phyloP scores from a whole-genome alignment of 2,113 vertebrate genomes.

The Coptodon rendalli region DNA sequence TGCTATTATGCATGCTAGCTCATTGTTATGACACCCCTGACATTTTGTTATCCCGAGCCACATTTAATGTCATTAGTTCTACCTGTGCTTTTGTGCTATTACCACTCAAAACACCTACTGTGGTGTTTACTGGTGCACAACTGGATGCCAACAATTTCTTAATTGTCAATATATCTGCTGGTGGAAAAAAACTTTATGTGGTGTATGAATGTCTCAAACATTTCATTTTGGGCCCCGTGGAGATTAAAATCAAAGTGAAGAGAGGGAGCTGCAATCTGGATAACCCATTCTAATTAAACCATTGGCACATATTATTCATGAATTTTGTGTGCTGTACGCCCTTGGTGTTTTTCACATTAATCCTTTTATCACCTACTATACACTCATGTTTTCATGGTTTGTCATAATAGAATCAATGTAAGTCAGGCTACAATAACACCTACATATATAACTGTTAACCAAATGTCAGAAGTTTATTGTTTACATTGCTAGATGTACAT shows the following conservation, averaged over 20 bases:
- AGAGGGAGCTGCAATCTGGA: not conserved
- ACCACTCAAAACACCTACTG: not conserved
- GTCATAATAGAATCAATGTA: not conserved
- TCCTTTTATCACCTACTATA: not conserved
- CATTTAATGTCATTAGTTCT: not conserved
- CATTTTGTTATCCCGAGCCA: not conserved
- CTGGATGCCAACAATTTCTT: not conserved
- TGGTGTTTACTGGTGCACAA: not conserved
- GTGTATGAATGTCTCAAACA: not conserved
- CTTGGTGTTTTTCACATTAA: not conserved
- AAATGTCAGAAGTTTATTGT: constrained; percentile 33
- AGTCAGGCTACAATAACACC: not conserved
- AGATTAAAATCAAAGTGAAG: not conserved
- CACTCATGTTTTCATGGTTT: not conserved
- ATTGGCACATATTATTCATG: not conserved
- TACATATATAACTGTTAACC: not conserved
- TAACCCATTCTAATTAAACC: not conserved
- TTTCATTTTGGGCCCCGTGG: not conserved
- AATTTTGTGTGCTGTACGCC: not conserved
- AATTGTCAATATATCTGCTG: not conserved
- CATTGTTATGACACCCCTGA: not conserved
- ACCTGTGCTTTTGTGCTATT: not conserved
- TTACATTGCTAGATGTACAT: not conserved
- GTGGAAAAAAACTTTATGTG: not conserved
- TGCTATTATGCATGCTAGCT: not conserved